Conservation (phyloP, 2,113 vertebrate species). For the Bos indicus region DNA sequence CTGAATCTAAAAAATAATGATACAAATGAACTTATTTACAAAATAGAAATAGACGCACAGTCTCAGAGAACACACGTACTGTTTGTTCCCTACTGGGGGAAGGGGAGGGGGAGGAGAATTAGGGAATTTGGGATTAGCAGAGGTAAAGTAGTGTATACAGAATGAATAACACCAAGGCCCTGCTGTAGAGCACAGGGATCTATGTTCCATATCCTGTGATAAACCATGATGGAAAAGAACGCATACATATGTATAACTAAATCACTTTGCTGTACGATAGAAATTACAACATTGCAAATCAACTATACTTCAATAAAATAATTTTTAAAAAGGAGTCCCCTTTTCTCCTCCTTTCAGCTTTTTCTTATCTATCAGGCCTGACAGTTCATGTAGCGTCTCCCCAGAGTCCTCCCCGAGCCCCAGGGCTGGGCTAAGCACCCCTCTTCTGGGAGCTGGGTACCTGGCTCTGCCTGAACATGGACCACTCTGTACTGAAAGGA, state of each 20-base stretch:
- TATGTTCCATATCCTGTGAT: not conserved
- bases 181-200: not conserved
- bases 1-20: not conserved
- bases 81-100: not conserved
- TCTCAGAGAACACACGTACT: not conserved
- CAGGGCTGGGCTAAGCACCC: not conserved
- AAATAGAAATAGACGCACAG: not conserved
- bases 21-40: not conserved
- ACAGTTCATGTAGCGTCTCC: not conserved
- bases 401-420: not conserved
- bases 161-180: not conserved
- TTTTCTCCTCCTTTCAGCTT: not conserved
- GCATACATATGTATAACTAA: accelerated
- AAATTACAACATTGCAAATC: not conserved
- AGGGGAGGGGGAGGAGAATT: not conserved
- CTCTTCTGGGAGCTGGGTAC: not conserved
- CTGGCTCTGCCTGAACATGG: not conserved
- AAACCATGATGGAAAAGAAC: not conserved
- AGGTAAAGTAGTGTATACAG: not conserved
- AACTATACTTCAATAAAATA: not conserved
- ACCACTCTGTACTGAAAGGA: not conserved
- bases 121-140: not conserved
- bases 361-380: not conserved
- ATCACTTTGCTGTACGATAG: not conserved
- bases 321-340: not conserved